Percentiles rank a stretch among this genome's conserved stretches.
Conservation (phyloP, 2,888 invertebrate species). For the Platypus cylindrus region DNA sequence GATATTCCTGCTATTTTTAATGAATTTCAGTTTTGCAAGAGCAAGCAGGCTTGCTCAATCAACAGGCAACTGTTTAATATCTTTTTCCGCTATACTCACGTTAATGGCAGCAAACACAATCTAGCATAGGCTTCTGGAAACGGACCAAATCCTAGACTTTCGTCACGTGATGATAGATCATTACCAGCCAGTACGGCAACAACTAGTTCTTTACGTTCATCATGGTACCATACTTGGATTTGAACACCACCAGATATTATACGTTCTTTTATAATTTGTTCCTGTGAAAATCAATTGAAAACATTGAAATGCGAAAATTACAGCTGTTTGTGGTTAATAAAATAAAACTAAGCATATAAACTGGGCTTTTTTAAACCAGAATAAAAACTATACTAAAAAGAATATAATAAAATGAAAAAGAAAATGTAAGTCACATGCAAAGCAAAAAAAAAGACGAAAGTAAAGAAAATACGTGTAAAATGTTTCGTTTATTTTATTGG, state of each 20-base stretch:
- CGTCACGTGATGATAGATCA: conserved; percentile 68
- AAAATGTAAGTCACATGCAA: conserved; percentile 1
- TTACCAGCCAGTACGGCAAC: conserved; percentile 79
- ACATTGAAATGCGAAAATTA: no score
- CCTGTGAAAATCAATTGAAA: no score
- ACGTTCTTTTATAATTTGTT: conserved; percentile 61
- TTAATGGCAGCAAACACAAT: conserved; percentile 64
- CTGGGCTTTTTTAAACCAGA: no score
- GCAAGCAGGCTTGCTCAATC: no score
- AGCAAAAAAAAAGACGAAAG: background rate
- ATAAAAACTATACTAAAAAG: no score
- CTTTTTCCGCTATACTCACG: conserved; percentile 43
- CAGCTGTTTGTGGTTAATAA: no score
- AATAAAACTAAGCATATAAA: no score
- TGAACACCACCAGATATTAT: conserved; percentile 69
- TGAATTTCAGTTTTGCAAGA: no score
- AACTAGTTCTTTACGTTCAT: conserved; percentile 67
- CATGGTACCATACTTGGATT: conserved; percentile 81
- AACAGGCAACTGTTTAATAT: no score
- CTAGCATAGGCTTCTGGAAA: conserved; percentile 78
- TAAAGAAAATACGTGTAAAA: background rate
- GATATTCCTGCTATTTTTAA: no score
- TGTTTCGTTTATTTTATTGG: no score
- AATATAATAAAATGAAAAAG: no score
- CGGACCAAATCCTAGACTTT: conserved; percentile 60